Base-by-base conservation (phyloP, 2,888 invertebrate genomes). In the Caenorhabditis angaria region DNA sequence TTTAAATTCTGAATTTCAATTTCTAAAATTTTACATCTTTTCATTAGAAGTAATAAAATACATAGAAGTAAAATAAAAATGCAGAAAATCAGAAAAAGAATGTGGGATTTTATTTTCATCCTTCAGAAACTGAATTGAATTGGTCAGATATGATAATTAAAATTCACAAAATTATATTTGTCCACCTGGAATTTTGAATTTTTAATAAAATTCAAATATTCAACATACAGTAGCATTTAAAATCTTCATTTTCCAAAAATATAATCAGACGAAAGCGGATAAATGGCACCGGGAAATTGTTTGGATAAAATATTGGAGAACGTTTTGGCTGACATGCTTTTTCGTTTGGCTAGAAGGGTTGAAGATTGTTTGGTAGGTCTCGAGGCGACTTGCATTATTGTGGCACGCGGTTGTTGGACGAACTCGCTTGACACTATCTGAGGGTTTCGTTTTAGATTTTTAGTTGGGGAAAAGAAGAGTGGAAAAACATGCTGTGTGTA, bases 181-280 rank as follows among this genome's bases (percentile, higher is more conserved):
- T 8, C 6, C 50, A 50, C 22, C 50, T 50, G 50, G 20, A 20
- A 24, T 24, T 50, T 50, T 20, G 4, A 22, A 24, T 12, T 41
- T 41, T 14, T 6, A 18, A 41, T 12, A 41, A 5, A 18, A 41
- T 41, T 10, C 41, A 41, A 12, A 41, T 3, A 18, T 41, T 8
- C 32, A 32, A 32, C n/a, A n/a, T n/a, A n/a, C n/a, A n/a, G n/a
- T n/a, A n/a, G n/a, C n/a, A n/a, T n/a, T n/a, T n/a, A 41, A 41
- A 41, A 10, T 41, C 3, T 10, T 41, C 14, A 41, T 25, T 60
- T 60, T 5, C 29, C 14, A 25, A 72, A 65, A 55, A 78, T 74
- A 51, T 70, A 68, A 70, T 78, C 78, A 3, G 78, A 64, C 3
- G 78, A 65, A 4, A 81, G 63, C 0, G 81, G 81, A 72, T 81